A percentile compares a stretch with the other conserved stretches of the same genome.
Conservation (phyloP, 2,888 invertebrate species). For the Xestia xanthographa region DNA sequence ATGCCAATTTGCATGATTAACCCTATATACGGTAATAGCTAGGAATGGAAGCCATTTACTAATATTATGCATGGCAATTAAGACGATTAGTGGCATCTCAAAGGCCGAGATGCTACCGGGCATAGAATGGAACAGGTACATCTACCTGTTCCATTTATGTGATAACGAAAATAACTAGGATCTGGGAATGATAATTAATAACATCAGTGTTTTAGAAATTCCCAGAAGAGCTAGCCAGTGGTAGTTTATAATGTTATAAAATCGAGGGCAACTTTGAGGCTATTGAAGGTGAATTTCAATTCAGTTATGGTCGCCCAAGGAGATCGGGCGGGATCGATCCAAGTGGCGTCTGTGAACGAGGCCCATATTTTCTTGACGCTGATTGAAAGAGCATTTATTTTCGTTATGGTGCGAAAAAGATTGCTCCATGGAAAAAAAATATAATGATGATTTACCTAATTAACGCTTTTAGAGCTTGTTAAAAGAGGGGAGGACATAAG, state of each 20-base stretch:
- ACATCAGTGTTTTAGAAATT: background rate
- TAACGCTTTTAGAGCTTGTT: background rate
- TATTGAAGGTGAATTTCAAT: background rate
- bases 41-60: constrained; percentile 23
- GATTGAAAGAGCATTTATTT: background rate
- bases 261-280: background rate
- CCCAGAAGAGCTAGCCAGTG: background rate
- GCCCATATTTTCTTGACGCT: background rate
- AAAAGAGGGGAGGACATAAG: background rate
- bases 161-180: background rate
- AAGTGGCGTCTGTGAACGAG: background rate
- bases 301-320: background rate
- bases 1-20: constrained; percentile 51
- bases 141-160: background rate
- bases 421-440: background rate
- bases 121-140: background rate
- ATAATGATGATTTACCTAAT: background rate
- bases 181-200: background rate
- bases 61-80: constrained; percentile 36
- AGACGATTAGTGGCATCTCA: constrained; percentile 37
- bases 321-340: background rate
- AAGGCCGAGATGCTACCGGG: background rate
- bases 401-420: background rate
- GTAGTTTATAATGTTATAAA: background rate
- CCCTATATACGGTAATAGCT: constrained; percentile 32